Evolutionary conservation across 2,797 vertebrate genomes (phyloP).

Genomic region (Sebastes hubbsi): DNA sequence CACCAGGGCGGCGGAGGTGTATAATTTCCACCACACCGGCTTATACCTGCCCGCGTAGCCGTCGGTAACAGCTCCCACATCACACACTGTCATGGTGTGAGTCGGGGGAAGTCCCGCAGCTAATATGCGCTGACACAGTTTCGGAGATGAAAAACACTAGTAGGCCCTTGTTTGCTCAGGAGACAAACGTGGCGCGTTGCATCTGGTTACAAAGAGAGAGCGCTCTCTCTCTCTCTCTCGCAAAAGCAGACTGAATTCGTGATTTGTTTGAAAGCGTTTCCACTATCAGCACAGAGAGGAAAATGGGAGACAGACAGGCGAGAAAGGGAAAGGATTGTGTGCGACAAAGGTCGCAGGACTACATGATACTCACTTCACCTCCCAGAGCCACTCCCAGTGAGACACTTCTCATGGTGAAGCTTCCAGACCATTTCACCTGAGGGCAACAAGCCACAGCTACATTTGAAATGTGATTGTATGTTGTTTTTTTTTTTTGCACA

Average conservation of each 20-base stretch:
- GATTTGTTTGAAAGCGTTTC: conserved; percentile 15
- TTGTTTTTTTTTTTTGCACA: neutral
- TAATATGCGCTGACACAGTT: conserved; percentile 48
- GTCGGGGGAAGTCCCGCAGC: conserved; percentile 61
- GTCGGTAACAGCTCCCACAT: conserved; percentile 57
- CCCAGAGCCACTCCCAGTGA: conserved; percentile 28
- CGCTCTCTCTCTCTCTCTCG: neutral
- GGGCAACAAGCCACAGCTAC: conserved; percentile 27
- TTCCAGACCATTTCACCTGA: conserved; percentile 30
- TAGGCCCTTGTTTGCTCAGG: conserved; percentile 30
- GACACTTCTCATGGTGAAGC: conserved; percentile 18
- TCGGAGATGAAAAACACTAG: conserved; percentile 42
- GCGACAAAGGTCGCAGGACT: conserved; percentile 5
- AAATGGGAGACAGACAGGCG: neutral
- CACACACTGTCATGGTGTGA: conserved; percentile 57
- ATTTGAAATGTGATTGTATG: conserved; percentile 31
- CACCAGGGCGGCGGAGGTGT: conserved; percentile 37
- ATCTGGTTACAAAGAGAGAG: conserved; percentile 9
- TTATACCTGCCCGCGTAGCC: conserved; percentile 35
- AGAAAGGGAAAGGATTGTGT: neutral
- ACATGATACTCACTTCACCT: conserved; percentile 31
- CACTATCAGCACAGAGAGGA: neutral
- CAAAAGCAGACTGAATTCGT: conserved; percentile 1
- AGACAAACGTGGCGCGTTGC: conserved; percentile 29
- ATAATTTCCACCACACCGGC: conserved; percentile 54